These are phyloP conservation scores for Ommatoiulus sabulosus DNA, from an alignment of 2,888 invertebrate genomes.

Conservation along the genomic window DNA sequence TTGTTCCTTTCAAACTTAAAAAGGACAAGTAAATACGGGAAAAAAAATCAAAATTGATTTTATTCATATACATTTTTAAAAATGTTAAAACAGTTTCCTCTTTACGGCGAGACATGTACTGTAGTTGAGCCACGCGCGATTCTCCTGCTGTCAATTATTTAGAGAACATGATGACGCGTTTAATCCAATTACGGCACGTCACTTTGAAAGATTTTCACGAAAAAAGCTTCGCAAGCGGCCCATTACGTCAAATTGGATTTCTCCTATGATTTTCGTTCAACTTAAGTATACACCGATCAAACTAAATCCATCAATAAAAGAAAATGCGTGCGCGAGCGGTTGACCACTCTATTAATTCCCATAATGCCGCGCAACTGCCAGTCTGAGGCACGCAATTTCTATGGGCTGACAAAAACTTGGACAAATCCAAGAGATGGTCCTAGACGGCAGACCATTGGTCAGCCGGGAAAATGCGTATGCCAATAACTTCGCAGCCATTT, in stretches of 20 bases:
- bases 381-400: background rate
- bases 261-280: slow-evolving; percentile 29
- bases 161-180: background rate
- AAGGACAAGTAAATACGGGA: no score
- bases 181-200: background rate
- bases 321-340: background rate
- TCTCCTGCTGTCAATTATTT: no score
- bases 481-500: background rate
- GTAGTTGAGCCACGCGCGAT: no score
- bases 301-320: background rate
- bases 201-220: background rate
- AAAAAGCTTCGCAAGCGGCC: background rate
- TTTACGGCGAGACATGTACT: no score
- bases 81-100: no score
- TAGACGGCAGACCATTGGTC: background rate
- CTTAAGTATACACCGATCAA: slow-evolving; percentile 14
- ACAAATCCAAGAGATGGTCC: background rate
- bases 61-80: no score
- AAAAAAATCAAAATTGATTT: no score
- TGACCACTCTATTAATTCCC: slow-evolving; percentile 27
- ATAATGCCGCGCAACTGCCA: background rate
- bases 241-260: slow-evolving; percentile 11
- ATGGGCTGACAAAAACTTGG: background rate
- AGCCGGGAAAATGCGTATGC: background rate
- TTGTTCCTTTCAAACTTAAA: no score